Evolutionary conservation across 1,140 invertebrate species (phyloP).

Genomic region (Penaeus chinensis): DNA sequence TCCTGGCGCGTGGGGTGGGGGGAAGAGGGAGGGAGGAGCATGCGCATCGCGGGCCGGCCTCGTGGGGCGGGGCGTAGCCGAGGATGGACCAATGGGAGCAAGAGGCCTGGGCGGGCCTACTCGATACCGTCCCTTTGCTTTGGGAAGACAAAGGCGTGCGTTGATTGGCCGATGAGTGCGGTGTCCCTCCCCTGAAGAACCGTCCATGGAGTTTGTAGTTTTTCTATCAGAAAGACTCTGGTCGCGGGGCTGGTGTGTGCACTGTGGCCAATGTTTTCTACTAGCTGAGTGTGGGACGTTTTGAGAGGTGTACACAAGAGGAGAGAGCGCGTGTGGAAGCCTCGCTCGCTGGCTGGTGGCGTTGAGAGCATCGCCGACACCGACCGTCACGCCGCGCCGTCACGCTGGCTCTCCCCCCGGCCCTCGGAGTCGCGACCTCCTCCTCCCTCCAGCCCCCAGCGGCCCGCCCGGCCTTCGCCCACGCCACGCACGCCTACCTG

Average conservation of each 20-base stretch:
- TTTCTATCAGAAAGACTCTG: constrained; percentile 60
- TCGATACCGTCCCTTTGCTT: constrained; percentile 41
- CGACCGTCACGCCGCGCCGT: constrained; percentile 18
- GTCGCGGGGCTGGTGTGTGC: constrained; percentile 57
- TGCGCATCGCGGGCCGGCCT: constrained; percentile 22
- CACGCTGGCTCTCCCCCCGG: constrained; percentile 51
- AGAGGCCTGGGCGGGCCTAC: constrained; percentile 36
- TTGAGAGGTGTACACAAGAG: constrained; percentile 48
- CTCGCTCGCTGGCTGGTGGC: background rate
- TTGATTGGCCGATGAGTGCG: constrained; percentile 51
- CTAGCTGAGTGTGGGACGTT: constrained; percentile 44
- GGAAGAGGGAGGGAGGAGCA: constrained; percentile 45
- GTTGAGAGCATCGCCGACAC: constrained; percentile 14
- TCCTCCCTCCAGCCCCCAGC: constrained; percentile 55
- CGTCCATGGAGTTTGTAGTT: constrained; percentile 57
- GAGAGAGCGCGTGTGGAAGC: constrained; percentile 33
- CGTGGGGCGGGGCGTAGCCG: constrained; percentile 18
- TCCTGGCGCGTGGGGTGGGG: constrained; percentile 24
- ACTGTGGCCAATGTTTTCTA: constrained; percentile 60
- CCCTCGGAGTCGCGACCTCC: constrained; percentile 30
- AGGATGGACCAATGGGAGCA: constrained; percentile 23
- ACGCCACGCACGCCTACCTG: constrained; percentile 48
- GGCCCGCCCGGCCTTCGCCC: constrained; percentile 31
- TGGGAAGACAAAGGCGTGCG: constrained; percentile 53
- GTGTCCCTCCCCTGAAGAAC: constrained; percentile 52